A percentile compares a stretch with the other conserved stretches of the same genome.
phyloP scores from a whole-genome alignment of 2,888 invertebrate species.

The Rotaria socialis region DNA sequence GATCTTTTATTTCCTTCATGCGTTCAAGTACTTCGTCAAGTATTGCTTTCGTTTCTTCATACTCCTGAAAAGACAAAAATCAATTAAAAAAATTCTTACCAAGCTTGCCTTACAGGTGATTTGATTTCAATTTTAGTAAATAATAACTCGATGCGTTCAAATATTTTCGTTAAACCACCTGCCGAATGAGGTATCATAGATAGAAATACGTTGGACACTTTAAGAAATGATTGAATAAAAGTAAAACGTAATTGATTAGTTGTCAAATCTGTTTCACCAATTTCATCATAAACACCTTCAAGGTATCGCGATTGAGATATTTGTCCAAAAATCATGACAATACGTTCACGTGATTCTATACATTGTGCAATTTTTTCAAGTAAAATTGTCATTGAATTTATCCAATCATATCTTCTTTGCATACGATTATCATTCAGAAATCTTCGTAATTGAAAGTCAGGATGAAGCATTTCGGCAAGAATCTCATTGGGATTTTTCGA shows the following conservation, averaged over 20 bases:
- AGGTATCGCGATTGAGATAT: neutral
- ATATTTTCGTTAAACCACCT: neutral
- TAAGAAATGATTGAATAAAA: conserved; percentile 27
- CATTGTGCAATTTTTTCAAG: conserved; percentile 3
- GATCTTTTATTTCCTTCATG: neutral
- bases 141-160: neutral
- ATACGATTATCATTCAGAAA: conserved; percentile 8
- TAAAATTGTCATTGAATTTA: neutral
- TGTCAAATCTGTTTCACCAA: neutral
- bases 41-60: neutral
- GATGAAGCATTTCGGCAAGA: neutral
- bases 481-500: neutral
- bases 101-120: neutral
- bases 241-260: neutral
- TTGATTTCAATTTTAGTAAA: neutral
- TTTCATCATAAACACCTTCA: conserved; percentile 4
- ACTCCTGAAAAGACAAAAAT: neutral
- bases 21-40: neutral
- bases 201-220: neutral
- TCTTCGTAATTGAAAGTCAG: neutral
- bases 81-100: neutral
- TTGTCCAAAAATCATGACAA: neutral
- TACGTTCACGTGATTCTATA: neutral
- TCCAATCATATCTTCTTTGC: neutral
- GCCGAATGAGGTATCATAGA: neutral